These are phyloP conservation scores for Calliphora vicina DNA, from an alignment of 1,140 invertebrate genomes.

Conservation along the genomic window DNA sequence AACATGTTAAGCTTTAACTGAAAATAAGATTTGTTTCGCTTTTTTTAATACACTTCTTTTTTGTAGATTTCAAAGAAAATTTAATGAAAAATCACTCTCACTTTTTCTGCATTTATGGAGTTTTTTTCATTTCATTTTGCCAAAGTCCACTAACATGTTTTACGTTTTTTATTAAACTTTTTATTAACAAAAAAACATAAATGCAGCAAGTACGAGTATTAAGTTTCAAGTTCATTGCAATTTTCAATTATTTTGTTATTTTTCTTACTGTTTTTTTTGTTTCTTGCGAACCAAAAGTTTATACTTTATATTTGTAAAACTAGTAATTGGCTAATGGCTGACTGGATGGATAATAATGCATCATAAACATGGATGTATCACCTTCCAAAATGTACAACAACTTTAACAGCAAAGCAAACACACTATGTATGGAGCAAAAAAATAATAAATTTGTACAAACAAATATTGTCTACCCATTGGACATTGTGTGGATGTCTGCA, in stretches of 20 bases:
- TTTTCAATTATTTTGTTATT: neutral
- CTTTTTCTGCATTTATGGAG: neutral
- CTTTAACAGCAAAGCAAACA: too few species aligned
- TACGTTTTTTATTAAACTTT: neutral
- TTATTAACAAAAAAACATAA: neutral
- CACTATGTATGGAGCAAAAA: too few species aligned
- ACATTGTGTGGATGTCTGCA: too few species aligned
- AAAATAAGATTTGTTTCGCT: neutral
- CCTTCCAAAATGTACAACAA: too few species aligned
- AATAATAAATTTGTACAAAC: too few species aligned
- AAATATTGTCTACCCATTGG: too few species aligned
- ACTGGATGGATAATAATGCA: neutral
- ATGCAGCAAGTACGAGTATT: neutral
- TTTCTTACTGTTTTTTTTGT: neutral
- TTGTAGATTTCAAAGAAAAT: neutral
- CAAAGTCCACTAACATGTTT: neutral
- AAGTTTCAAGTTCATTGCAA: constrained; percentile 1
- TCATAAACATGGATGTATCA: neutral
- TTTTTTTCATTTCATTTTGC: neutral
- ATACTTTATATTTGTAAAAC: neutral
- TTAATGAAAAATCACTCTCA: neutral
- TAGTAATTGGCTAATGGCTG: neutral
- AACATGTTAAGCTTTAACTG: neutral
- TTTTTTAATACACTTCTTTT: neutral
- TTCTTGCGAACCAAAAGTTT: too few species aligned